Base-by-base conservation (phyloP, 2,113 vertebrate species). In the Hoplias malabaricus region DNA sequence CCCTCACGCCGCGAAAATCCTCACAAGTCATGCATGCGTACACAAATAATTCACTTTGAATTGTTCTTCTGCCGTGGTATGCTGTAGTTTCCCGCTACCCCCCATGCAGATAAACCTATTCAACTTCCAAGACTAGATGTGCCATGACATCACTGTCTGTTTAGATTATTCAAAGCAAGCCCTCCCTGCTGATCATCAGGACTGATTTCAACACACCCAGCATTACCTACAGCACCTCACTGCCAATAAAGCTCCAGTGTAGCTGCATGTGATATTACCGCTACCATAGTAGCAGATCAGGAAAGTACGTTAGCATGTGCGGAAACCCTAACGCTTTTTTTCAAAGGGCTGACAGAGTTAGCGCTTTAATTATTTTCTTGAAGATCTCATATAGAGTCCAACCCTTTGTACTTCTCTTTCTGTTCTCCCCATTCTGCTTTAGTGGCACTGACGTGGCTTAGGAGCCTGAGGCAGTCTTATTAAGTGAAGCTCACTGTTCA, bases 91-190 rank as follows among this genome's bases (percentile, higher is more conserved):
- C 36, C 40, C 46, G 8, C 42, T 66, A 29, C 27, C 31, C 77
- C 71, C 40, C 12, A 63, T 40, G 75, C 4, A 38, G 40, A 74
- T 77, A 82, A 82, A 81, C 25, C 76, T 70, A 78, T 72, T 79
- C 67, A 70, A 63, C 62, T 19, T 65, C 56, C 69, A 62, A 79
- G 71, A 53, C 53, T 82, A 43, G 69, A 81, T 80, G n/a, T 77
- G 70, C 80, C 70, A 19, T 80, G 80, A 82, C 84, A 82, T 79
- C 69, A 73, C 79, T 86, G 83, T 84, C 80, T 77, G 72, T 82
- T 80, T 70, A 65, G 63, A 79, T 86, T 75, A 79, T 72, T 83
- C 75, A 81, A 69, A 56, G 38, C 33, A 66, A 53, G 69, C 79
- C 73, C 63, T 69, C 74, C 77, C 74, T 21, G 27, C 83, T 80